A percentile compares a stretch with the other conserved stretches of the same genome.
phyloP scores from a whole-genome alignment of 1,140 invertebrate species.

The Papilio polytes region DNA sequence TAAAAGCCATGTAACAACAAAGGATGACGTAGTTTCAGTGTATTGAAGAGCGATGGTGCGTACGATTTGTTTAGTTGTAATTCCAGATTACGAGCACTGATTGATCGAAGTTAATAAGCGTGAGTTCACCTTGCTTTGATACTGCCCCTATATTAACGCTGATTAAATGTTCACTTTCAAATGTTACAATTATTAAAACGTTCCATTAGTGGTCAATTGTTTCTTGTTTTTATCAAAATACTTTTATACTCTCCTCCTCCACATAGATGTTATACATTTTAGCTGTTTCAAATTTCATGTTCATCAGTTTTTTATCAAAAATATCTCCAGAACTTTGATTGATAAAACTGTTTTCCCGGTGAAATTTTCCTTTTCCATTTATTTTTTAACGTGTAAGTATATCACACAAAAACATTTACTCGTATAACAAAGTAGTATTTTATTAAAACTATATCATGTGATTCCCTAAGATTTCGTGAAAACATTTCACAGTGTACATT shows the following conservation, averaged over 20 bases:
- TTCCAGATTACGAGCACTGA: constrained; percentile 61
- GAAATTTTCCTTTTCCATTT: too few species aligned
- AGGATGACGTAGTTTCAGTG: constrained; percentile 60
- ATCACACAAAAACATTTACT: too few species aligned
- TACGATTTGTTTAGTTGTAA: constrained; percentile 54
- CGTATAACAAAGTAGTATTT: too few species aligned
- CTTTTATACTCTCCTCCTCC: too few species aligned
- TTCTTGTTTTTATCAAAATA: too few species aligned
- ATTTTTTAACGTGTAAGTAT: too few species aligned
- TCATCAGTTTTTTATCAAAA: too few species aligned
- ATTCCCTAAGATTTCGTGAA: not conserved
- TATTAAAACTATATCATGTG: not conserved
- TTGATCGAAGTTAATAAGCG: constrained; percentile 65
- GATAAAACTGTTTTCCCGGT: too few species aligned
- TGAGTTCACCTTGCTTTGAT: constrained; percentile 59
- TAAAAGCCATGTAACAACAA: constrained; percentile 56
- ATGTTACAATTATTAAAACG: not conserved
- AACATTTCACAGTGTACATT: not conserved
- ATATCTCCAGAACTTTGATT: too few species aligned
- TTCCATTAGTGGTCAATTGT: too few species aligned
- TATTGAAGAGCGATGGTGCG: constrained; percentile 64
- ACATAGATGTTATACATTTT: too few species aligned
- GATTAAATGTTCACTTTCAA: not conserved
- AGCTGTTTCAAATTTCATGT: too few species aligned
- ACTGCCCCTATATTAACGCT: constrained; percentile 36